Base-by-base conservation (phyloP, 2,888 invertebrate species). In the Tinea semifulvella region DNA sequence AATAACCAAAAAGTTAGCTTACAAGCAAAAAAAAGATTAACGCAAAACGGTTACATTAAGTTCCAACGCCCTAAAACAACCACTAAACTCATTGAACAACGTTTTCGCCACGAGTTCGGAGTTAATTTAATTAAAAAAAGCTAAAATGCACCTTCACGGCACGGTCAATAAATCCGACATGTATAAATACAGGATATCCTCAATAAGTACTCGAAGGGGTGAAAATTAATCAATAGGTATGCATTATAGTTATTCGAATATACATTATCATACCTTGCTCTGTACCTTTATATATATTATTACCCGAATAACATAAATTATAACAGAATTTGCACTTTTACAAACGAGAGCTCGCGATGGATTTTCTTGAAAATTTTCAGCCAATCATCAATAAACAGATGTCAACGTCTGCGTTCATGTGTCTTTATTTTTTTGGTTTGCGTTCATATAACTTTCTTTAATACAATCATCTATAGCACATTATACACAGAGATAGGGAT, bases 311-410 rank as follows among this genome's bases (percentile, higher is more conserved):
- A 35, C 16, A 22, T 18, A 45, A 46, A 35, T 45, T 10, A 18
- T 28, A 20, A 42, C 28, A 13, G 39, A 36, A 13, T 14, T 27
- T 26, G 26, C 17, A 17, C 20, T 6, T 18, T 27, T 20, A 36
- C 11, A 27, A 45, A 45, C 38, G 46, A 47, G 44, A 35, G 46
- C 27, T 47, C 42, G 36, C 47, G 52, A 56, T 56, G 52, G 54
- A 43, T 45, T 39, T 47, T 45, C 45, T 13, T 48, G 47, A 46
- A 47, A 48, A 53, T 49, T 51, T 53, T 63, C 64, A 64, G 60
- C 81, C 81, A 80, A 80, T 81, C 68, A 70, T 63, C 68, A 70
- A 65, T 68, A 71, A 79, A 77, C 80, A 81, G 66, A 65, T 72
- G 72, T 75, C 74, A 68, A 61, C 16, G 11, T 20, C 14, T n/a